Conservation (phyloP, 2,113 vertebrate species). For the Oxyruncus cristatus region DNA sequence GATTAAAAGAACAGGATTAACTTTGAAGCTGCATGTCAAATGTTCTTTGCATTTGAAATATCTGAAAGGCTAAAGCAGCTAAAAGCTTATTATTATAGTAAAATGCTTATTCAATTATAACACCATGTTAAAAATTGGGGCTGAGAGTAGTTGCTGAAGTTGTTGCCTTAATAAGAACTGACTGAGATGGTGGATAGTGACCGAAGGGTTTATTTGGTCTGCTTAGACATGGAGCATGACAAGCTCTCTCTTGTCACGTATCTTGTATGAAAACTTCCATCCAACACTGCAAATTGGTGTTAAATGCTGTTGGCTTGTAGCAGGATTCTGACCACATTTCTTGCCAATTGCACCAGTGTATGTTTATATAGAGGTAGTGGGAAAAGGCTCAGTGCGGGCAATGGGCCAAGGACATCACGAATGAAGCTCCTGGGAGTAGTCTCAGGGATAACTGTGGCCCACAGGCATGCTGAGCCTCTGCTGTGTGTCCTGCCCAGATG, state of each 20-base stretch:
- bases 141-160: not conserved
- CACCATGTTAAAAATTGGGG: not conserved
- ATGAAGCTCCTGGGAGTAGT: not conserved
- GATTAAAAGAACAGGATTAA: not conserved
- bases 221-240: not conserved
- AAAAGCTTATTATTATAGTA: constrained; percentile 1
- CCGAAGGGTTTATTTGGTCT: not conserved
- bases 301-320: not conserved
- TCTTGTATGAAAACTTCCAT: not conserved
- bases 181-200: not conserved
- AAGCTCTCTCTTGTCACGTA: not conserved
- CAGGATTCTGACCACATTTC: not conserved
- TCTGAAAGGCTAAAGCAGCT: constrained; percentile 18
- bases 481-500: fast-evolving
- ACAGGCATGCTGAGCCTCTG: not conserved
- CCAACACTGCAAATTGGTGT: not conserved
- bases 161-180: not conserved
- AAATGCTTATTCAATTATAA: constrained; percentile 5
- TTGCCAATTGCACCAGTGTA: fast-evolving
- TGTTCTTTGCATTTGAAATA: constrained; percentile 33
- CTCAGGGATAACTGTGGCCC: not conserved
- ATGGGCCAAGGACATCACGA: not conserved
- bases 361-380: not conserved
- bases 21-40: constrained; percentile 46
- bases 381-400: fast-evolving